phyloP scores from a whole-genome alignment of 64 coral and sea anemone genomes.

The Stylophora pistillata region DNA sequence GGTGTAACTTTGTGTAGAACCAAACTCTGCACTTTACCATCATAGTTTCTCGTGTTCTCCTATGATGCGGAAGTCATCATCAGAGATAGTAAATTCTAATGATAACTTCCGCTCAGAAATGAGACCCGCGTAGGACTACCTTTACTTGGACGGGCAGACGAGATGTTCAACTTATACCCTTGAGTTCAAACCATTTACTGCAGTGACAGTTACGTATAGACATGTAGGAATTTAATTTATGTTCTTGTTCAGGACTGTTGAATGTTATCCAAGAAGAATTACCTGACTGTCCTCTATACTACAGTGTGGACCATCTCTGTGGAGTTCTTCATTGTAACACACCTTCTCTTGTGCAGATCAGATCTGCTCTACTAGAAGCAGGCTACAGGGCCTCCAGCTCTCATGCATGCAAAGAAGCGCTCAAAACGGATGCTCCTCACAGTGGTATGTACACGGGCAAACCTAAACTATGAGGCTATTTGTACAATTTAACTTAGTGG shows the following conservation, averaged over 20 bases:
- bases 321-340: slow-evolving; percentile 89
- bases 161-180: no score
- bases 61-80: no score
- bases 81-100: no score
- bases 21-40: no score
- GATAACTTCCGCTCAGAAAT: no score
- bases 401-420: slow-evolving; percentile 81
- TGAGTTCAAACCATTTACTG: no score
- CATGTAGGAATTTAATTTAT: background rate
- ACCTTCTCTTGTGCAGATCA: slow-evolving; percentile 89
- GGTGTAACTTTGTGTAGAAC: no score
- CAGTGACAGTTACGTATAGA: background rate
- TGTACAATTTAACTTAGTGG: no score
- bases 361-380: slow-evolving; percentile 76
- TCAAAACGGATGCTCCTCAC: slow-evolving; percentile 94
- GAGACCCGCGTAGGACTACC: no score
- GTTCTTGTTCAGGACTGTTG: slow-evolving; percentile 65
- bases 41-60: no score
- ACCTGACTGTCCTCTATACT: slow-evolving; percentile 70
- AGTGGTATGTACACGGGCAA: slow-evolving; percentile 26
- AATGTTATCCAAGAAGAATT: slow-evolving; percentile 89
- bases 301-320: slow-evolving; percentile 78
- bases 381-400: slow-evolving; percentile 88
- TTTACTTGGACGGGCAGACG: no score
- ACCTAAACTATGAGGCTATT: no score